Conservation (phyloP, 2,888 invertebrate species). For the Athalia rosae region DNA sequence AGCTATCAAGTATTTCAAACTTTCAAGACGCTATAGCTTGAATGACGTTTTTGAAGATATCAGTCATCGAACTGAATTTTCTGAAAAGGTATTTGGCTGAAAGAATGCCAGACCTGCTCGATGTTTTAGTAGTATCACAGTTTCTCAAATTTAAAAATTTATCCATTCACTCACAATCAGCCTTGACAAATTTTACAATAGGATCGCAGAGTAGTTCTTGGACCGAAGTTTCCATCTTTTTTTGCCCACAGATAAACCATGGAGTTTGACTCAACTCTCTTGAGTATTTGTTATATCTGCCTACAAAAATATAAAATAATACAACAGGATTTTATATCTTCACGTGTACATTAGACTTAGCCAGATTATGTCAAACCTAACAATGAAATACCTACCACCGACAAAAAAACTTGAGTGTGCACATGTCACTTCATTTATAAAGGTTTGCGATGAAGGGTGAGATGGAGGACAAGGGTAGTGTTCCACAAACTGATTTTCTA, state of each 20-base stretch:
- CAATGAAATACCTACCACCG: conserved; percentile 73
- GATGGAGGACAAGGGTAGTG: conserved; percentile 76
- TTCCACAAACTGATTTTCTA: conserved; percentile 74
- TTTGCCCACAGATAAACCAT: conserved; percentile 89
- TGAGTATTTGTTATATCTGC: conserved; percentile 89
- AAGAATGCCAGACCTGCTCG: too few species aligned
- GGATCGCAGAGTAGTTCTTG: conserved; percentile 89
- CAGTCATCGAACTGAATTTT: too few species aligned
- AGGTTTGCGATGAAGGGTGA: conserved; percentile 71
- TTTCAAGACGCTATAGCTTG: too few species aligned
- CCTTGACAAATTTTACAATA: conserved; percentile 78
- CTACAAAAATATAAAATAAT: conserved; percentile 64
- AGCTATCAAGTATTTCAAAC: not conserved
- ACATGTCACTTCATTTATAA: conserved; percentile 76
- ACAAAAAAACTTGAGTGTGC: conserved; percentile 80
- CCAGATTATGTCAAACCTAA: too few species aligned
- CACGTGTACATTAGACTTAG: too few species aligned
- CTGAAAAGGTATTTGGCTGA: too few species aligned
- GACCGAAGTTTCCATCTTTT: conserved; percentile 90
- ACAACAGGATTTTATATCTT: too few species aligned
- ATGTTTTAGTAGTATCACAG: too few species aligned
- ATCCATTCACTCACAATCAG: conserved; percentile 71
- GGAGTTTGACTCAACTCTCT: conserved; percentile 94
- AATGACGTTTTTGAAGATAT: too few species aligned
- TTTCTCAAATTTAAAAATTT: too few species aligned